Evolutionary conservation across 1,140 invertebrate species (phyloP).

Genomic region (Bombus superbus): DNA sequence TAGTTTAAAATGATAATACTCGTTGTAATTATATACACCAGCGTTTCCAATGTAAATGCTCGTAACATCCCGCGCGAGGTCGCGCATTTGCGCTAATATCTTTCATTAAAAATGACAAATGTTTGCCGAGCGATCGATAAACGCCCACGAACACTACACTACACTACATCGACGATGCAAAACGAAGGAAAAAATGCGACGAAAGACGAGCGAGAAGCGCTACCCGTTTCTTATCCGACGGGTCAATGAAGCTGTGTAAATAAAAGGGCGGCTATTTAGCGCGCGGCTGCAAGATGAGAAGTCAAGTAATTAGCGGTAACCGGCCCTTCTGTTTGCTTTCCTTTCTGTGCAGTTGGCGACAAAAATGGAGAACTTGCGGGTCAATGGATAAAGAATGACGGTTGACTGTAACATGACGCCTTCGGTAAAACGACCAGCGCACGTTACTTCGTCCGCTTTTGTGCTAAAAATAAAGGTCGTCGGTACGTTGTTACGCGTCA

Average conservation of each 20-base stretch:
- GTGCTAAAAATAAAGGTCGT: constrained; percentile 35
- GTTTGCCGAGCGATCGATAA: neutral
- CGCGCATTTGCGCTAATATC: neutral
- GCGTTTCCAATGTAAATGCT: no score
- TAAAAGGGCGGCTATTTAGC: neutral
- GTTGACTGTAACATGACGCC: neutral
- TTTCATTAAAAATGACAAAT: neutral
- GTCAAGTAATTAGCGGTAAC: constrained; percentile 48
- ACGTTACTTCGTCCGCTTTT: neutral
- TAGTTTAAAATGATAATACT: no score
- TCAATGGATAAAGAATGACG: constrained; percentile 37
- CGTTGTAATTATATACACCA: no score
- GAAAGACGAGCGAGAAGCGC: neutral
- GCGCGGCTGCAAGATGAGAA: constrained; percentile 3
- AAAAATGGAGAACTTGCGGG: constrained; percentile 30
- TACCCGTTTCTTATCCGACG: neutral
- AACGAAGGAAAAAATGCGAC: neutral
- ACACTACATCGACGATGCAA: neutral
- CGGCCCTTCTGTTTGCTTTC: constrained; percentile 23
- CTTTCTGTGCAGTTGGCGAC: neutral
- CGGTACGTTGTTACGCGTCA: neutral
- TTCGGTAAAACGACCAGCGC: constrained; percentile 35
- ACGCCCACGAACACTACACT: neutral
- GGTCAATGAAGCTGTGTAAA: constrained; percentile 38
- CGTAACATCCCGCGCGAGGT: neutral